These are phyloP conservation scores for Heliothis subflexa DNA, from an alignment of 1,140 invertebrate species.

Conservation along the genomic window DNA sequence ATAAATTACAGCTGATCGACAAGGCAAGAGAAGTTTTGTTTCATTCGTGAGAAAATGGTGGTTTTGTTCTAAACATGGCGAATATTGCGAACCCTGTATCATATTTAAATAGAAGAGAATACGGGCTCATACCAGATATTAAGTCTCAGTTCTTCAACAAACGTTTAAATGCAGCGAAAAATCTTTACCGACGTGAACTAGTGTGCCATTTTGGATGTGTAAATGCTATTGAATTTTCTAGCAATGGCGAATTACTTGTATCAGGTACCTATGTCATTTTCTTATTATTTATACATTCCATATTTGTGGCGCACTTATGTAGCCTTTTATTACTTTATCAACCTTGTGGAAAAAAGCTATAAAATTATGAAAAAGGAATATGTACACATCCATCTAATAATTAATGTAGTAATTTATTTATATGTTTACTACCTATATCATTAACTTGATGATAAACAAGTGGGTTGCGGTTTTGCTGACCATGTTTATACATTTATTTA, in stretches of 20 bases:
- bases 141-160: conserved; percentile 87
- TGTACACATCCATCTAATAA: not conserved
- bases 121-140: conserved; percentile 71
- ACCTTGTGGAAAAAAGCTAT: not conserved
- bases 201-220: conserved; percentile 97
- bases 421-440: not conserved
- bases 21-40: conserved; percentile 63
- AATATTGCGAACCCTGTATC: conserved; percentile 78
- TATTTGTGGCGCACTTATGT: too few relatives aligned
- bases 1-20: conserved; percentile 84
- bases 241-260: conserved; percentile 93
- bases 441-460: conserved; percentile 18
- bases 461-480: conserved; percentile 11
- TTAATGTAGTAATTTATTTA: not conserved
- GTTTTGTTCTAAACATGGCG: conserved; percentile 78
- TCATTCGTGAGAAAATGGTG: conserved; percentile 76
- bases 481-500: not conserved
- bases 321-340: not conserved
- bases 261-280: conserved; percentile 91
- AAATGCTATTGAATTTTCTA: conserved; percentile 98
- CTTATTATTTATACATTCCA: not conserved
- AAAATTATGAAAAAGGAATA: too few relatives aligned
- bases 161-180: conserved; percentile 89
- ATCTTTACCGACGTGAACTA: conserved; percentile 94
- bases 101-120: conserved; percentile 77